Evolutionary conservation across 2,113 vertebrate genomes (phyloP).

Genomic region (Bombycilla garrulus): DNA sequence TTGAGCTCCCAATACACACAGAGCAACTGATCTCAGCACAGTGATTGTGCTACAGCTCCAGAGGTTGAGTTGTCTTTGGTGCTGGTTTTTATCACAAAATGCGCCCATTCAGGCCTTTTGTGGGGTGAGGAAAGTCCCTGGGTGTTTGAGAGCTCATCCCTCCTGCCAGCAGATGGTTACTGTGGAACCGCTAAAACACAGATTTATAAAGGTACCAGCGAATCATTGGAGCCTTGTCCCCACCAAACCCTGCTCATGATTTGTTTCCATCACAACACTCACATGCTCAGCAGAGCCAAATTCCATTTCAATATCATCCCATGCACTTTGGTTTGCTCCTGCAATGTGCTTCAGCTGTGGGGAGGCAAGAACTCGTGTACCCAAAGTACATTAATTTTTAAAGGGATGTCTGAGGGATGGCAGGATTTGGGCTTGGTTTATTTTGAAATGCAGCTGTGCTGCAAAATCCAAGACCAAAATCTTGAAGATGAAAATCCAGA

Average conservation of each 20-base stretch:
- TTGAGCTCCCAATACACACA: neutral
- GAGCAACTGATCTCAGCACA: neutral
- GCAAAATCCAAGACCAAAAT: neutral
- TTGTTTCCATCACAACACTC: neutral
- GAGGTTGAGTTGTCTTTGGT: neutral
- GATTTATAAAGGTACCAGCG: neutral
- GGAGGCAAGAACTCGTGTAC: neutral
- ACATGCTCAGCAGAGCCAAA: neutral
- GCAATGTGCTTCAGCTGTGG: neutral
- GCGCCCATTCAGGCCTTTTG: neutral
- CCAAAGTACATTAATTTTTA: neutral
- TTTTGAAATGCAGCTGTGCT: neutral
- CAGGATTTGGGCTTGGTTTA: neutral
- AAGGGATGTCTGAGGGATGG: neutral
- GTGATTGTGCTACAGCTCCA: neutral
- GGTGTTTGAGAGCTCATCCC: too few relatives aligned
- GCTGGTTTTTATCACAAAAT: neutral
- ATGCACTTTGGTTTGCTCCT: neutral
- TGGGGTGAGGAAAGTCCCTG: neutral
- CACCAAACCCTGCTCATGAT: neutral
- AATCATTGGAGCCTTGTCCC: neutral
- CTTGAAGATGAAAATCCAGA: neutral
- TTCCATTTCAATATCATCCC: neutral
- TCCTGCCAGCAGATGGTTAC: neutral
- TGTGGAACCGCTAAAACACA: neutral